These are phyloP conservation scores for Origma solitaria DNA, from an alignment of 2,113 vertebrate species.

Conservation along the genomic window DNA sequence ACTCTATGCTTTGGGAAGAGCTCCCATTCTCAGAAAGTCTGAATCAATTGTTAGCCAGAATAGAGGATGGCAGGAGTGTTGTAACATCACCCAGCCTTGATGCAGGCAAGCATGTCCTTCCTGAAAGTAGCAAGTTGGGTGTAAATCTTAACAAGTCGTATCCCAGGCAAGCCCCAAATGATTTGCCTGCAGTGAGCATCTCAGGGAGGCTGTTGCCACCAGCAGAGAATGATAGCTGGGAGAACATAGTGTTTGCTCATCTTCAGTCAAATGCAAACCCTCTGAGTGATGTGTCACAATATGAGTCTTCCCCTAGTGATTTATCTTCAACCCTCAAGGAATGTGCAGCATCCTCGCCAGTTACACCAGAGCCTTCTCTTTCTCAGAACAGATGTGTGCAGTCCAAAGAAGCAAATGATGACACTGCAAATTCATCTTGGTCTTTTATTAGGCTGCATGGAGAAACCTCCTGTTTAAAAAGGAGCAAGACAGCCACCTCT, in stretches of 20 bases:
- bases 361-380: background rate
- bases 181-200: background rate
- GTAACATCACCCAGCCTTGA: background rate
- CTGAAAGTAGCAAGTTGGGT: background rate
- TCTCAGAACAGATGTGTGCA: background rate
- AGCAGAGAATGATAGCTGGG: background rate
- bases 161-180: background rate
- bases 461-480: background rate
- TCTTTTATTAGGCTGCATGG: background rate
- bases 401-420: background rate
- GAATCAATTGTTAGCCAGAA: slow-evolving; percentile 67
- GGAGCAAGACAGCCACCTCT: background rate
- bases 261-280: background rate
- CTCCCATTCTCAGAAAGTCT: slow-evolving; percentile 77
- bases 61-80: slow-evolving; percentile 29
- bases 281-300: background rate
- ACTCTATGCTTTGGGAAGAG: slow-evolving; percentile 66
- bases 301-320: background rate
- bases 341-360: background rate
- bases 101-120: background rate
- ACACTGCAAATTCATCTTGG: background rate
- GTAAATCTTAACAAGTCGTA: background rate
- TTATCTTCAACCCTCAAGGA: background rate
- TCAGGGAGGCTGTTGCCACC: background rate
- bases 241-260: background rate